Evolutionary conservation across 2,797 vertebrate species (phyloP), one percentile per base, ranked within the genome.

Genomic region (Rousettus madagascariensis): DNA sequence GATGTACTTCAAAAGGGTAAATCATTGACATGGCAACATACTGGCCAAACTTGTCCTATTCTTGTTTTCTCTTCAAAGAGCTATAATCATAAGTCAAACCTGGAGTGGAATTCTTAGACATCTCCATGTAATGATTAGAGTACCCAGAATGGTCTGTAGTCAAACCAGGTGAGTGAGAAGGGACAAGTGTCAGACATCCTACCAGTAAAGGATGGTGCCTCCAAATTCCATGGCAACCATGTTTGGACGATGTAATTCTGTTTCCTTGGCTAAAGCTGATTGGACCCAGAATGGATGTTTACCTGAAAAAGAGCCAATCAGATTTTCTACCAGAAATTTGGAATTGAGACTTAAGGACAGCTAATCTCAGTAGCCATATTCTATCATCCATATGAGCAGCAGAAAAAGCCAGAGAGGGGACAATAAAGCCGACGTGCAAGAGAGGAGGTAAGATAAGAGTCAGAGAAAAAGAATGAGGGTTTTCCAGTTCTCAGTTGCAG

Each of bases 21-120:
- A 87, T 53, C 22, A 41, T 1, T 86, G 57, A 69, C 15, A 51
- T 20, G 22, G 85, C 51, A 79, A 71, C 8, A 59, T 63, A 72
- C 9, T 68, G 12, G 59, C 38, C 41, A 79, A 49, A 19, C 43
- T 90, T 93, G 49, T 26, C 11, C 57, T 57, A 30, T 7, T 69
- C 36, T 78, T 65, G 24, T 65, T 83, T 91, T 82, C 51, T 68
- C 65, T 95, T 78, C 66, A 66, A 95, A 94, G 36, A 92, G 38
- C 59, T 84, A 63, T 24, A 75, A 65, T 66, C 74, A 75, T 3
- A 4, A 8, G 33, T 86, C 38, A 74, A 68, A 63, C 41, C 33
- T 46, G 12, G 13, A 85, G 15, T 17, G 43, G 51, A 71, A 84
- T 63, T 55, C 63, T 72, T 49, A 75, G 41, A 57, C 17, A 55